Evolutionary conservation across 2,113 vertebrate genomes (phyloP), one percentile per base, ranked within the genome.

Genomic region (Hypocryptadius cinnamomeus): DNA sequence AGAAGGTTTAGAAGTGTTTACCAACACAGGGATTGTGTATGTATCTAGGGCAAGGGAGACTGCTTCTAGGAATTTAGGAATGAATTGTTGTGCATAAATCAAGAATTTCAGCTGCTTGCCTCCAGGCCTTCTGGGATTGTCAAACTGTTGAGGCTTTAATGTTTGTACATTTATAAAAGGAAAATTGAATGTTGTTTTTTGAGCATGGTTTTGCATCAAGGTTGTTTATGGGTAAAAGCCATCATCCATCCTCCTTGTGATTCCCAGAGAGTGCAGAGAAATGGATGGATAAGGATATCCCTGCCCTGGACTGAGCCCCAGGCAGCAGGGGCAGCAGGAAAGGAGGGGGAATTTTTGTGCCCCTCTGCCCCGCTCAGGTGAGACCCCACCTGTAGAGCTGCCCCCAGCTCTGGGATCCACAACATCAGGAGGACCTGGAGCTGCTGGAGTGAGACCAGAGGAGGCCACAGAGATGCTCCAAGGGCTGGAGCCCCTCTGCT

Each of bases 31-130:
- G 39, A 27, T 60, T 90, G 64, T 51, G 24, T 73, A 72, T 94
- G 64, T 56, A 40, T 94, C 60, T 92, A 44, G 89, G 89, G 35
- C 87, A 39, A 73, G 45, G 68, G 33, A 89, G 85, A 2, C 54
- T 73, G 54, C 31, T 79, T 94, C 86, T 91, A 89, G 95, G 92
- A 94, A 85, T 92, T 85, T 48, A 64, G 79, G 66, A 77, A 33
- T 51, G 37, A 84, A 60, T 44, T 68, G n/a, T 63, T 3, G 3
- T 79, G 87, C 78, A 31, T 81, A 69, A 74, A 90, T 90, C 33
- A 50, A 50, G 68, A 66, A 44, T 82, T 91, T 66, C 71, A 89
- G 74, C 17, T 54, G 42, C 59, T 35, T 70, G 28, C 56, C 42
- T 87, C 53, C 10, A 33, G 59, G 74, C n/a, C 50, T 59, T 37